Percentiles rank a stretch among this genome's conserved stretches.
Conservation (phyloP, 2,113 vertebrate genomes). For the Tragelaphus buxtoni region DNA sequence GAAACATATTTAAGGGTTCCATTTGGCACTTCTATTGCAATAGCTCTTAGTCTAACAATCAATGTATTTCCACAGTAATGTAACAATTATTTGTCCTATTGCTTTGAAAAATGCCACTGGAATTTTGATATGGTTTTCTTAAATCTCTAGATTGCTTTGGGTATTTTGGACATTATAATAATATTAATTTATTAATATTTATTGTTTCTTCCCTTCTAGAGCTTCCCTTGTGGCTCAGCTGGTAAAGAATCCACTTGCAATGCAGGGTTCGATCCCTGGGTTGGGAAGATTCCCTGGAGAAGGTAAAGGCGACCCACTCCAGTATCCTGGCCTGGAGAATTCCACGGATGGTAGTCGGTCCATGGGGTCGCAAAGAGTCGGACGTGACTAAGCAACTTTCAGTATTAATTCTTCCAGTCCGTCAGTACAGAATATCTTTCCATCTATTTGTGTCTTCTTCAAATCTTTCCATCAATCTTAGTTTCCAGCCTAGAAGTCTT, state of each 20-base stretch:
- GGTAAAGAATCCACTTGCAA: no score
- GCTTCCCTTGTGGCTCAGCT: no score
- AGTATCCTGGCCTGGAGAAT: no score
- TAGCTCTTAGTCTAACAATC: background rate
- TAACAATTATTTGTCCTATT: background rate
- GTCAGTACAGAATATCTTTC: background rate
- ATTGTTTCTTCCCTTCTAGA: background rate
- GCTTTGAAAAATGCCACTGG: background rate
- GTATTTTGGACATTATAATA: background rate
- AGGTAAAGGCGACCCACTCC: no score
- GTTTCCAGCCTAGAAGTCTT: background rate
- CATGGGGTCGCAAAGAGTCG: accelerated
- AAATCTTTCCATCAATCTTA: background rate
- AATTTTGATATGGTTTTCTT: background rate
- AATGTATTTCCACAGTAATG: background rate
- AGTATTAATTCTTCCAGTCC: background rate
- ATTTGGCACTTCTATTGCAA: background rate
- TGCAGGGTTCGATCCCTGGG: no score
- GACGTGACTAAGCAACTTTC: no score
- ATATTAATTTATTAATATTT: background rate
- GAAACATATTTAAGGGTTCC: background rate
- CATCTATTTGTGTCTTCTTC: background rate
- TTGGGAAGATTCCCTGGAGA: no score
- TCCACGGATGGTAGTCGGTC: no score
- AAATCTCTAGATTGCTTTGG: background rate